Base-by-base conservation (phyloP, 2,797 vertebrate genomes). In the Emydoidea blandingii region DNA sequence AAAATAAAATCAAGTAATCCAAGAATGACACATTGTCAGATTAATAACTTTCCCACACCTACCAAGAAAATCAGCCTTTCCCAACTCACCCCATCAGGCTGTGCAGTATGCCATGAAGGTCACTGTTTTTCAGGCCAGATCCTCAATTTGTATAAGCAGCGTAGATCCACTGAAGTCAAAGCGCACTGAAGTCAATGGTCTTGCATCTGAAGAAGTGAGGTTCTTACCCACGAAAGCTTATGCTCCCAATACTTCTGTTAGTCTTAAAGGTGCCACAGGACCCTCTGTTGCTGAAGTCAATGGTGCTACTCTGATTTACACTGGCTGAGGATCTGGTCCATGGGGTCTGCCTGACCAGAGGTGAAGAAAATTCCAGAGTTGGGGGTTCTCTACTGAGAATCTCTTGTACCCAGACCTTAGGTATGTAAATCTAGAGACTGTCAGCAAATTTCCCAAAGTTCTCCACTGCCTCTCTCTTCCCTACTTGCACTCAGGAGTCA, bases 81-180 rank as follows among this genome's bases (percentile, higher is more conserved):
- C 16, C 79, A 65, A 8, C 25, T 87, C 0, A 0, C 50, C 2
- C 79, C 5, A 8, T 12, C 41, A 76, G 29, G 27, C 16, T 68
- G 91, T 85, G 53, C 78, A 54, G 2, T 18, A 49, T 81, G 52
- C 34, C 34, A n/a, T n/a, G 29, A 65, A 31, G 14, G 62, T 18
- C 54, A 25, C 9, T 9, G 34, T 65, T n/a, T 34, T n/a, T n/a
- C 29, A 18, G 62, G 7, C 34, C 62, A 31, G 62, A n/a, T 65
- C 56, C 79, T 90, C 37, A 79, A 11, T 27, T 1, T 21, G 10
- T 65, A 62, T 44, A 96, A 76, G 16, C 8, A 65, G 7, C 11
- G 14, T 3, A 56, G 50, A 54, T 53, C 7, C 41, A 79, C 27
- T 62, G 21, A 52, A 74, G 62, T 12, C 81, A 92, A 85, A 91